Percentiles rank a stretch among this genome's conserved stretches.
Evolutionary conservation across 2,113 vertebrate genomes (phyloP).

Genomic region (Syrrhaptes paradoxus): DNA sequence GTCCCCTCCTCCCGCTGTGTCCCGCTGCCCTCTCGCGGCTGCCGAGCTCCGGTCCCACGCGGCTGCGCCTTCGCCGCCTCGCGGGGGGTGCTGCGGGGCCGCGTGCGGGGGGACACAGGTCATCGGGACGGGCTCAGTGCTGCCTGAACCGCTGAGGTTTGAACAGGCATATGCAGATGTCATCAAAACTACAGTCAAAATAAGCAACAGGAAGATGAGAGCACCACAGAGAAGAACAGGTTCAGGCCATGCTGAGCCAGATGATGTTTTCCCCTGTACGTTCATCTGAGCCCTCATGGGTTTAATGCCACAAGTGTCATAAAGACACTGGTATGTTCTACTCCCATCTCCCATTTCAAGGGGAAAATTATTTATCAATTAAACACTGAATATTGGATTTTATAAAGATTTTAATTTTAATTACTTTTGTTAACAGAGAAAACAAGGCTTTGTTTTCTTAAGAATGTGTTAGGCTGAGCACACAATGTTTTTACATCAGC

Average conservation of each 20-base stretch:
- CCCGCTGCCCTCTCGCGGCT: background rate
- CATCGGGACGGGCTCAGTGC: no score
- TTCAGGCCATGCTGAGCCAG: rapidly evolving
- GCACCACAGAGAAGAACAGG: rapidly evolving
- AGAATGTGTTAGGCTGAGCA: background rate
- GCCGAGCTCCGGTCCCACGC: background rate
- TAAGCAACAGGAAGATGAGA: rapidly evolving
- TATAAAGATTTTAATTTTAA: background rate
- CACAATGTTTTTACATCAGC: background rate
- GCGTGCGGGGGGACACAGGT: no score
- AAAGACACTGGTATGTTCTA: background rate
- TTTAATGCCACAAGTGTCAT: background rate
- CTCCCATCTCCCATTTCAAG: background rate
- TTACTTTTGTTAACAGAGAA: rapidly evolving
- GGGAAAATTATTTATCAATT: background rate
- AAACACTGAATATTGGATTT: background rate
- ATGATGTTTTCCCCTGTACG: rapidly evolving
- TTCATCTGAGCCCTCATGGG: background rate
- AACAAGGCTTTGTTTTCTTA: background rate
- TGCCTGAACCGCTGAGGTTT: rapidly evolving
- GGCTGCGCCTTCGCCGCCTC: rapidly evolving
- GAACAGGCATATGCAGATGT: rapidly evolving
- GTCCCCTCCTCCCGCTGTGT: no score
- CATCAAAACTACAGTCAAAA: background rate
- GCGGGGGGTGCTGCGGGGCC: no score